Base-by-base conservation (phyloP, 2,888 invertebrate genomes). In the Glyphotaelius pellucidus region DNA sequence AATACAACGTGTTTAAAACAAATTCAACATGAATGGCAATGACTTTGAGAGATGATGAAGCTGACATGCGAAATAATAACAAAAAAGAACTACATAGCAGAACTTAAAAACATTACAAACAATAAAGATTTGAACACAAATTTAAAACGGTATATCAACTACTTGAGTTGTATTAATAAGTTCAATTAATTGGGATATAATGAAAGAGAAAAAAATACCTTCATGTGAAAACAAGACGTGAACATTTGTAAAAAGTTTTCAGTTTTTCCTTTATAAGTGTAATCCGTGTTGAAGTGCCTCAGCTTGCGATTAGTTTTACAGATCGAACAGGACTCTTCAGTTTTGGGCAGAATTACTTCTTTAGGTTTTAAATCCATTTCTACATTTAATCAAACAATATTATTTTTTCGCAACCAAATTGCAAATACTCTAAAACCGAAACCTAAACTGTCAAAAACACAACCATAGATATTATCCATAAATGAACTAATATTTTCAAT, bases 181-280 rank as follows among this genome's bases (percentile, higher is more conserved):
- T n/a, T 67, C 67, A 25, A n/a, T 67, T 67, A 67, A 67, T 67
- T n/a, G 2, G 7, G 67, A 67, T 9, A 67, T 67, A 67, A n/a
- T 25, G 67, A 67, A 19, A 67, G 25, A 67, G 67, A 67, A 67
- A 67, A 67, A 67, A 67, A 25, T 67, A 67, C 67, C 67, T 67
- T 67, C 67, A 67, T 25, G n/a, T 67, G 67, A 67, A 67, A 67
- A 67, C 67, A 67, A 67, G 67, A 67, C 25, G 67, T 67, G n/a
- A 67, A 67, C 67, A 67, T 67, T 67, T 67, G 67, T n/a, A 67
- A 67, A 67, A 67, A 67, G 67, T 67, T 67, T 67, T 67, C 67
- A 67, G 67, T 67, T 67, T 67, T 67, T 2, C 67, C 67, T 67
- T 67, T 67, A 67, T 67, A 67, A 67, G 67, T 67, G 67, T 67